Base-by-base conservation (phyloP, 2,888 invertebrate genomes). In the Chymomyza amoena region DNA sequence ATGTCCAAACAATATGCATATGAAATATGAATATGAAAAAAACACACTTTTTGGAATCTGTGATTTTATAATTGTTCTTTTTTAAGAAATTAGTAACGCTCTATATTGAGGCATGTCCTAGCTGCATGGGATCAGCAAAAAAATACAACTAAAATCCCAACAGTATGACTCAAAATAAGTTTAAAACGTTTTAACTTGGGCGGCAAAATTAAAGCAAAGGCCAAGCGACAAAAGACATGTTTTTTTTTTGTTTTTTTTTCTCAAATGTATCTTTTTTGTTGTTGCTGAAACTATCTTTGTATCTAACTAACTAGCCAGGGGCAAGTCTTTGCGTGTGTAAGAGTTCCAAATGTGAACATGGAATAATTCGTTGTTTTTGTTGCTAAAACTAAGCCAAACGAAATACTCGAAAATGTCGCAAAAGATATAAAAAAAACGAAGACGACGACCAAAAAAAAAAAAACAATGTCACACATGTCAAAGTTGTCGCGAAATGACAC, bases 391-490 rank as follows among this genome's bases (percentile, higher is more conserved):
- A 74, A 51, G 70, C 56, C 69, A 73, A 71, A 62, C 78, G 77
- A 79, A 81, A 83, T 70, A 87, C 85, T 83, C 77, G 85, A 87
- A 85, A 84, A 78, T 87, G 84, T 84, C 66, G 84, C 86, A 80
- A 78, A 78, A 73, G 32, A 67, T 69, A 50, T 64, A 54, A 50
- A 67, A 20, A 60, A 73, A 75, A 74, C 64, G 51, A 68, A 13
- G n/a, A 66, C 61, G 25, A 25, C 25, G 4, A 25, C 25, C 25
- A 25, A 25, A 62, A 74, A 77, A 77, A 67, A 75, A 70, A 71
- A 80, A 87, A 79, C 81, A 81, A 89, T 89, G 89, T 88, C 90
- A 90, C 89, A 89, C 85, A 90, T 90, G 90, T 89, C 89, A 90
- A 87, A 90, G 89, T 90, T 88, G 80, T 85, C 84, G 84, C 85